Conservation (phyloP, 1,140 invertebrate genomes). For the Megalonaias nervosa region DNA sequence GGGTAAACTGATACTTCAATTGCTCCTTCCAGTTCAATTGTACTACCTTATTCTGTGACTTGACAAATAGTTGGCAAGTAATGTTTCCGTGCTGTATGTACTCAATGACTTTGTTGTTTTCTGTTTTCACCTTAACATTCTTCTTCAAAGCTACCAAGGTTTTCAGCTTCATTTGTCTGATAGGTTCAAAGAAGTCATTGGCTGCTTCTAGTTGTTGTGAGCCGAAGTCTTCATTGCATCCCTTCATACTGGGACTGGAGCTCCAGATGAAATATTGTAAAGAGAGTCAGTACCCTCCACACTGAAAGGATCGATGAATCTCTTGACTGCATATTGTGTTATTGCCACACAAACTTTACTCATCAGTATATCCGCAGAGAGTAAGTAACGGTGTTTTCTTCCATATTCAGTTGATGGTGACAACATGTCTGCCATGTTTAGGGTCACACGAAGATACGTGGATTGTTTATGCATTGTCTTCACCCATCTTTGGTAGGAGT, state of each 20-base stretch:
- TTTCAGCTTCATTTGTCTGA: slow-evolving; percentile 37
- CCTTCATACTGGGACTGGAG: neutral
- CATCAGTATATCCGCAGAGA: slow-evolving; percentile 16
- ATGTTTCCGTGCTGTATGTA: slow-evolving; percentile 41
- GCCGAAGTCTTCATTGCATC: slow-evolving; percentile 37
- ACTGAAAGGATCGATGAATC: slow-evolving; percentile 14
- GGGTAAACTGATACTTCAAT: slow-evolving; percentile 18
- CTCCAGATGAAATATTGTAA: slow-evolving; percentile 22
- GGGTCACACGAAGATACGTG: slow-evolving; percentile 20
- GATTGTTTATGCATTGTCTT: slow-evolving; percentile 26
- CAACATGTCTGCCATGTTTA: slow-evolving; percentile 21
- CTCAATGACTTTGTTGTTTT: slow-evolving; percentile 25
- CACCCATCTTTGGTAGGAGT: slow-evolving; percentile 32
- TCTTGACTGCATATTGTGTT: slow-evolving; percentile 8
- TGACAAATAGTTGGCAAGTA: slow-evolving; percentile 35
- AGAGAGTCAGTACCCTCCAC: neutral
- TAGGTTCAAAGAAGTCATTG: slow-evolving; percentile 46
- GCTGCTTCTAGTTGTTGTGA: slow-evolving; percentile 30
- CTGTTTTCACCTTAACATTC: slow-evolving; percentile 25
- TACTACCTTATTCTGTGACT: neutral
- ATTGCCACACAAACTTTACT: slow-evolving; percentile 20
- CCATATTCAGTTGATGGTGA: neutral
- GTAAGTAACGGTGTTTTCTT: slow-evolving; percentile 29
- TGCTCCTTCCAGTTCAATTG: slow-evolving; percentile 16
- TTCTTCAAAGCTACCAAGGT: slow-evolving; percentile 36